phyloP scores from a whole-genome alignment of 2,888 invertebrate species.

The Rotaria sp. region DNA sequence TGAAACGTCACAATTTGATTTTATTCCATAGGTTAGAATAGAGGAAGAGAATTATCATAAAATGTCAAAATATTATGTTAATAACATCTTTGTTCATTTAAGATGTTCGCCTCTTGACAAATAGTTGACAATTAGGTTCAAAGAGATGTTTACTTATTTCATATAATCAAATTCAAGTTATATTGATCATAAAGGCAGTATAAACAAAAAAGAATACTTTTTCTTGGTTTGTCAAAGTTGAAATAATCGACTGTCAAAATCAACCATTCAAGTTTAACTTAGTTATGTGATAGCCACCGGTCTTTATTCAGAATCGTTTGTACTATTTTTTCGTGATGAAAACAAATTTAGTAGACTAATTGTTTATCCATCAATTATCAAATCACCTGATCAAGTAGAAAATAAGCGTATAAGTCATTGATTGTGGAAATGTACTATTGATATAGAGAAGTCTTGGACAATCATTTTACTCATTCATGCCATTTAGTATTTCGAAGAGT shows the following conservation, averaged over 20 bases:
- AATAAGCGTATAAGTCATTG: not conserved
- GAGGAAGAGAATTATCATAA: too few species aligned
- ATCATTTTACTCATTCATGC: not conserved
- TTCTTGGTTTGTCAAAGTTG: not conserved
- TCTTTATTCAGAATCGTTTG: not conserved
- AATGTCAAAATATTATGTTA: not conserved
- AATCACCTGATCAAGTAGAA: not conserved
- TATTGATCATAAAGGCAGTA: not conserved
- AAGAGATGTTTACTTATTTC: not conserved
- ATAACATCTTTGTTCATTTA: not conserved
- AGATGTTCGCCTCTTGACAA: not conserved
- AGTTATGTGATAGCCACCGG: not conserved
- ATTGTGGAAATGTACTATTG: not conserved
- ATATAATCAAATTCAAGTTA: not conserved
- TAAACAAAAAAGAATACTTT: too few species aligned
- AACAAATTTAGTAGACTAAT: not conserved
- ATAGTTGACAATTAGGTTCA: not conserved
- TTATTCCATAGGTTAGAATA: too few species aligned
- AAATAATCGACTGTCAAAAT: not conserved
- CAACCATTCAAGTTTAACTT: not conserved
- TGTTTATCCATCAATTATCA: not conserved
- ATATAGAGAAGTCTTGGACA: not conserved
- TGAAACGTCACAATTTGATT: too few species aligned
- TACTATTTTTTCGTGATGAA: not conserved
- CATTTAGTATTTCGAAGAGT: not conserved